Evolutionary conservation across 2,113 vertebrate genomes (phyloP), one percentile per base, ranked within the genome.

Genomic region (Colossoma macropomum): DNA sequence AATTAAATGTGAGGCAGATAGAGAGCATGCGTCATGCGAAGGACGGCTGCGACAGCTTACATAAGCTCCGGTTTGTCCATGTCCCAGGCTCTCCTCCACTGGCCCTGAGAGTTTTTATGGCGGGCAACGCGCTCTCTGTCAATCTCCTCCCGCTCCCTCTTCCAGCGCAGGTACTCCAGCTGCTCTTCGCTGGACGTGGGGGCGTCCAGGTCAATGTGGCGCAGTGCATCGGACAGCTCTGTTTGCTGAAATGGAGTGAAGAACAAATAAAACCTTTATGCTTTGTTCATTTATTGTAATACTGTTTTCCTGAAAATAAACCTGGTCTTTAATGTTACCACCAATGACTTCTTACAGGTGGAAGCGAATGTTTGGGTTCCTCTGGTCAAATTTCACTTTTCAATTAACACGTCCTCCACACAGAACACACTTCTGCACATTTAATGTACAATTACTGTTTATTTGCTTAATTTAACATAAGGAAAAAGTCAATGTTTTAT

Each of bases 71-170:
- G 93, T 90, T 99, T 99, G 91, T 99, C 96, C 93, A 97, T 85
- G 90, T 99, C 98, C 98, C 98, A 99, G 0, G 96, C 96, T 82
- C 97, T 95, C 75, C 96, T 95, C 98, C 98, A 99, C 91, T 99
- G 98, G 87, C 98, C 98, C 90, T 95, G 96, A 21, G 97, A 93
- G 0, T 98, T 98, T 91, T 95, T 97, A 90, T 99, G 98, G 4
- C 97, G 93, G 0, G 96, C 96, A 70, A 99, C 92, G 9, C 97
- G 93, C 75, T 97, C 97, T 78, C 94, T 90, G 93, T 99, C 98
- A 0, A 99, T 98, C 92, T 96, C 94, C 27, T 98, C 96, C 0
- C 97, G 92, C 88, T 99, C 97, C 74, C 92, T 96, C 89, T 99
- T 99, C 98, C 98, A 98, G 60, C 93, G 94, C 4, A 92, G 75